Evolutionary conservation across 2,797 vertebrate genomes (phyloP).

Genomic region (Alosa sapidissima): DNA sequence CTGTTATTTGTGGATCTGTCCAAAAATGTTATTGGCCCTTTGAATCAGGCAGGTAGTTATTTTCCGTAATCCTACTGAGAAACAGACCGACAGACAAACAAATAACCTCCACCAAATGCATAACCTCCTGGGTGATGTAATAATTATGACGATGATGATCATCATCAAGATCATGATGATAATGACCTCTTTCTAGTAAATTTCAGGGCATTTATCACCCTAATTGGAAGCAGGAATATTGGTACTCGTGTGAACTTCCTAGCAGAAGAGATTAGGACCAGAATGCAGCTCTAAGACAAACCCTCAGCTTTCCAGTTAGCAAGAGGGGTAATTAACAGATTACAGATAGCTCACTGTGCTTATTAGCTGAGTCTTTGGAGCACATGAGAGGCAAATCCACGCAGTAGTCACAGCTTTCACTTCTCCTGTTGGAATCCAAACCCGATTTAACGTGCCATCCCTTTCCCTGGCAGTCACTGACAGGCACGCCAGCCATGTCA

Average conservation of each 20-base stretch:
- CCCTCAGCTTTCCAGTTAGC: constrained; percentile 44
- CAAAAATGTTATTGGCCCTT: too few relatives aligned
- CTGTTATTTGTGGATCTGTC: too few relatives aligned
- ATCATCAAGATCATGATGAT: neutral
- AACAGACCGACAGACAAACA: too few relatives aligned
- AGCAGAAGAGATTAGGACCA: neutral
- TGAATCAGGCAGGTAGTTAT: too few relatives aligned
- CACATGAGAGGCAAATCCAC: constrained; percentile 27
- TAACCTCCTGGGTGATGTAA: neutral
- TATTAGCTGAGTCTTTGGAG: constrained; percentile 29
- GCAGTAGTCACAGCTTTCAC: constrained; percentile 27
- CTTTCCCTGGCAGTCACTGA: constrained; percentile 35
- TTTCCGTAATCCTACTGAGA: too few relatives aligned
- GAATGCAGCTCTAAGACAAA: constrained; percentile 47
- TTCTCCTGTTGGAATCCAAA: constrained; percentile 31
- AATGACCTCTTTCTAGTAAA: neutral
- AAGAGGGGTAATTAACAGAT: constrained; percentile 59
- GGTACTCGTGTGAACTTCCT: neutral
- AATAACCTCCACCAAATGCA: too few relatives aligned
- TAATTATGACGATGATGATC: neutral
- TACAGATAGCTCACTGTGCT: constrained; percentile 43
- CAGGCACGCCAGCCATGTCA: constrained; percentile 51
- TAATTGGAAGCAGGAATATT: neutral
- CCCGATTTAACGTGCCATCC: constrained; percentile 36
- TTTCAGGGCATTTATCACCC: neutral